phyloP scores from a whole-genome alignment of 1,140 invertebrate species.

The Neomicropteryx cornuta region DNA sequence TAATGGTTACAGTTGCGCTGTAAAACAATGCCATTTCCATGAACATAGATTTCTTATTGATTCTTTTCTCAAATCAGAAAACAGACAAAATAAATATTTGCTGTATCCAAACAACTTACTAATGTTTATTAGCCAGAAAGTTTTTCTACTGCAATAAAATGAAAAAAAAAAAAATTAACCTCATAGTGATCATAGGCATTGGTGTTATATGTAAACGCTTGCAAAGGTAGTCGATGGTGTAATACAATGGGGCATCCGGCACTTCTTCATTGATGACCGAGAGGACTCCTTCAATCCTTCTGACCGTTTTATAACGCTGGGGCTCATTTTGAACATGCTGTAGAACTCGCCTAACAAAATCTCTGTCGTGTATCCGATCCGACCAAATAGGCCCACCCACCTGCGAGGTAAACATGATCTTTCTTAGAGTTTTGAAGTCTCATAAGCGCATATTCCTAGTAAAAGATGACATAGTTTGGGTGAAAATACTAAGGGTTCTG shows the following conservation, averaged over 20 bases:
- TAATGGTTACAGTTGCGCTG: too few species aligned
- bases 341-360: slow-evolving; percentile 57
- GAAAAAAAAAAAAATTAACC: slow-evolving; percentile 29
- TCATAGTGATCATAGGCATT: slow-evolving; percentile 51
- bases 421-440: too few species aligned
- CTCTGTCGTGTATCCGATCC: slow-evolving; percentile 66
- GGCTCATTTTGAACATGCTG: slow-evolving; percentile 27
- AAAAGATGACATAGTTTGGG: too few species aligned
- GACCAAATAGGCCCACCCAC: slow-evolving; percentile 93
- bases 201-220: slow-evolving; percentile 52
- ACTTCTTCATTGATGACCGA: slow-evolving; percentile 70
- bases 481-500: too few species aligned
- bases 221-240: slow-evolving; percentile 55
- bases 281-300: slow-evolving; percentile 64
- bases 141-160: slow-evolving; percentile 4
- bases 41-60: too few species aligned
- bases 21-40: too few species aligned
- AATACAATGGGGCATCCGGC: slow-evolving; percentile 77
- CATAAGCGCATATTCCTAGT: too few species aligned
- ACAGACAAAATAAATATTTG: too few species aligned
- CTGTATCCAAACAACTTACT: slow-evolving; percentile 5
- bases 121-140: neutral
- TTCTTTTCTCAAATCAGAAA: too few species aligned
- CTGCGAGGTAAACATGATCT: slow-evolving; percentile 35
- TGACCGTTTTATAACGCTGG: slow-evolving; percentile 49